Evolutionary conservation across 2,888 invertebrate genomes (phyloP).

Genomic region (Timandra comae): DNA sequence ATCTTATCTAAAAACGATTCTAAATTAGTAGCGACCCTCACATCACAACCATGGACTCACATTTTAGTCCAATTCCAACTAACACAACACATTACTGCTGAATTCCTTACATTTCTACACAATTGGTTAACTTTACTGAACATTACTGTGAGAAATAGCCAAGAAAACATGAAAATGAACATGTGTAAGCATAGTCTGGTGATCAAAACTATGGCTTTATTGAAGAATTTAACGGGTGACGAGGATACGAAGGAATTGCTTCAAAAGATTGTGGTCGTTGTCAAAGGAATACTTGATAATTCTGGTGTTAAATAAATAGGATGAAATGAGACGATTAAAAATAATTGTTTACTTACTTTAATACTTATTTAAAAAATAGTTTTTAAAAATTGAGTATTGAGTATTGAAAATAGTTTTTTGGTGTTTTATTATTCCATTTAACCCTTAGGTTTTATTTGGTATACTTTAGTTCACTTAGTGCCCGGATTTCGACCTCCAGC

Average conservation of each 20-base stretch:
- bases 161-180: slow-evolving; percentile 33
- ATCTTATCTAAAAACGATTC: slow-evolving; percentile 50
- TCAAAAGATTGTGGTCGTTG: slow-evolving; percentile 35
- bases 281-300: slow-evolving; percentile 44
- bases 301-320: slow-evolving; percentile 19
- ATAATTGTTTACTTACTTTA: too few relatives aligned
- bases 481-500: too few relatives aligned
- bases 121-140: slow-evolving; percentile 56
- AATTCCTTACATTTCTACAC: slow-evolving; percentile 51
- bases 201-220: slow-evolving; percentile 41
- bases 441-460: too few relatives aligned
- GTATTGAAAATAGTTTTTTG: too few relatives aligned
- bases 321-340: too few relatives aligned
- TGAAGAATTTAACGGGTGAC: slow-evolving; percentile 37
- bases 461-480: too few relatives aligned
- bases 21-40: slow-evolving; percentile 47
- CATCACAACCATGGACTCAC: slow-evolving; percentile 65
- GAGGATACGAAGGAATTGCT: slow-evolving; percentile 37
- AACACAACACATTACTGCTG: slow-evolving; percentile 46
- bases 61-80: slow-evolving; percentile 58
- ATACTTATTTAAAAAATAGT: too few relatives aligned
- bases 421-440: too few relatives aligned
- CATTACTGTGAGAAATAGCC: slow-evolving; percentile 45
- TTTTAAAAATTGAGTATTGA: too few relatives aligned
- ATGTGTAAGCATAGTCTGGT: slow-evolving; percentile 49